Conservation (phyloP, 2,888 invertebrate genomes). For the Campopleginae sp. region DNA sequence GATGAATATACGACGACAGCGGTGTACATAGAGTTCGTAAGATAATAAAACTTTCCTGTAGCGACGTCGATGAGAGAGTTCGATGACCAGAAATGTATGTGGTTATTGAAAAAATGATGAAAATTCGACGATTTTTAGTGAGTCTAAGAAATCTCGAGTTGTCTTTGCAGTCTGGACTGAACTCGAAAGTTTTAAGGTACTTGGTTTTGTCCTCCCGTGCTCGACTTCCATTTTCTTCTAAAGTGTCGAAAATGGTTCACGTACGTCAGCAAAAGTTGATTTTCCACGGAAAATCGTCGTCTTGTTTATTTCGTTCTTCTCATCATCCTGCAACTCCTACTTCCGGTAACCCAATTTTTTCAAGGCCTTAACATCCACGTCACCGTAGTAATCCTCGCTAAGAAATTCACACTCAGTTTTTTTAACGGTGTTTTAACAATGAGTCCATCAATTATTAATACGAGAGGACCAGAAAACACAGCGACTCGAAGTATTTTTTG, state of each 20-base stretch:
- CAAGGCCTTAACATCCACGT: conserved; percentile 94
- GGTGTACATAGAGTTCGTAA: conserved; percentile 65
- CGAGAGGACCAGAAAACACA: conserved; percentile 21
- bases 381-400: conserved; percentile 97
- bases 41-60: conserved; percentile 62
- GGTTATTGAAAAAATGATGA: conserved; percentile 31
- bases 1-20: conserved; percentile 66
- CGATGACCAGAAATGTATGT: conserved; percentile 67
- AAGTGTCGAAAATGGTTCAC: conserved; percentile 4
- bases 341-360: conserved; percentile 92
- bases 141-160: conserved; percentile 13
- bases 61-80: conserved; percentile 63
- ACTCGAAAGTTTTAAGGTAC: conserved; percentile 52
- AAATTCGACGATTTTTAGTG: background rate
- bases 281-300: conserved; percentile 48
- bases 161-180: conserved; percentile 31
- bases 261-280: conserved; percentile 33
- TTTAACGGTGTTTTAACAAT: conserved; percentile 32
- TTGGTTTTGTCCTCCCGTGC: conserved; percentile 44
- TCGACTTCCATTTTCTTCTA: conserved; percentile 26
- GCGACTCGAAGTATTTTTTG: background rate
- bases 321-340: conserved; percentile 67
- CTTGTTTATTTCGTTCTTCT: conserved; percentile 35
- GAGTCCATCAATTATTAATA: background rate
- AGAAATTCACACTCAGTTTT: conserved; percentile 66